Percentiles rank a stretch among this genome's conserved stretches.
These are phyloP conservation scores for Sorex maritimensis DNA, from an alignment of 2,797 vertebrate species.

Conservation along the genomic window DNA sequence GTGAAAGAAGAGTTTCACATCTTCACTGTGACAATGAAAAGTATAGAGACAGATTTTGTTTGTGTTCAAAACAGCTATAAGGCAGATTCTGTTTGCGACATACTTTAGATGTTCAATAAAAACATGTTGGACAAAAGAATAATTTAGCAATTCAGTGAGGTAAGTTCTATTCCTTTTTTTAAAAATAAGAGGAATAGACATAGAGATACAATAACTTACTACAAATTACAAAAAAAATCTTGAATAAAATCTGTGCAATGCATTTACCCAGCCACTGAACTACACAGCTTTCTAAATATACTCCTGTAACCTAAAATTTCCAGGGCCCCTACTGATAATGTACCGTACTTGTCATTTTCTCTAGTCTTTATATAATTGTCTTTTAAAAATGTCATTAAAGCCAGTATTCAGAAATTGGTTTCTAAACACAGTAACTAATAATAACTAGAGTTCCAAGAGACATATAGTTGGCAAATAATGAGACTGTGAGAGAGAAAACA, in stretches of 20 bases:
- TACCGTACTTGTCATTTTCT: no score
- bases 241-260: no score
- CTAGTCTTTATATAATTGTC: no score
- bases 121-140: not conserved
- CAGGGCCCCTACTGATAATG: not conserved
- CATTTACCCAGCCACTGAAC: not conserved
- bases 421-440: conserved; percentile 23
- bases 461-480: not conserved
- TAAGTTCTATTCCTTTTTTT: not conserved
- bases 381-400: not conserved
- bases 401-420: not conserved
- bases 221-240: not conserved
- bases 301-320: not conserved
- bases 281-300: not conserved
- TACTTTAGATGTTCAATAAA: conserved; percentile 13
- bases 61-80: not conserved
- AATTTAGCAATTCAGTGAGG: not conserved
- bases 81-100: not conserved
- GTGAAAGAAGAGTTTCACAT: not conserved
- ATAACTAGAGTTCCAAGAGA: conserved; percentile 31
- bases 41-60: not conserved
- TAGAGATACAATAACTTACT: not conserved
- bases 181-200: not conserved
- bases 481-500: not conserved
- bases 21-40: not conserved